Percentiles rank a stretch among this genome's conserved stretches.
These are phyloP conservation scores for Drosophila kokeensis DNA, from an alignment of 2,888 invertebrate genomes.

Conservation along the genomic window DNA sequence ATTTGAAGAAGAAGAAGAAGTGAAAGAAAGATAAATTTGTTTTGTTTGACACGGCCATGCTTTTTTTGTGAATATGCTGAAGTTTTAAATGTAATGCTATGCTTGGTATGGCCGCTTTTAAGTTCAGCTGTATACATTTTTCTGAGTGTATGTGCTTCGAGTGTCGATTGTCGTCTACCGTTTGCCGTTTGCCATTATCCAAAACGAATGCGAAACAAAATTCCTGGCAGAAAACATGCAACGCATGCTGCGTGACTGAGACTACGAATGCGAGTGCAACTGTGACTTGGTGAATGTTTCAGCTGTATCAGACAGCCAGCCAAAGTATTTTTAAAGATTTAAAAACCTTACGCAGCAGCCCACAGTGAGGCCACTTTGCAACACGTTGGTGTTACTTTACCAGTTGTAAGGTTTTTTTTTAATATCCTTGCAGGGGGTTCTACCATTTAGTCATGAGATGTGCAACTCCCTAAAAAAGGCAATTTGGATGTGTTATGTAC, in stretches of 20 bases:
- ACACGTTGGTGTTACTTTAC: conserved; percentile 55
- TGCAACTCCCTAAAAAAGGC: neutral
- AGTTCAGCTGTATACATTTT: neutral
- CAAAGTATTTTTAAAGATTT: conserved; percentile 69
- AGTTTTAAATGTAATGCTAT: neutral
- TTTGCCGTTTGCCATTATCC: conserved; percentile 69
- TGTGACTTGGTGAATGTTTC: conserved; percentile 15
- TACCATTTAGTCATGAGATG: neutral
- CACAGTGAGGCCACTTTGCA: conserved; percentile 60
- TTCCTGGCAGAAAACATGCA: conserved; percentile 76
- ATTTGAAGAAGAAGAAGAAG: too few relatives aligned
- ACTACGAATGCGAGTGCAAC: conserved; percentile 13
- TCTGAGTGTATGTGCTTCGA: conserved; percentile 2
- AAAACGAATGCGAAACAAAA: conserved; percentile 78
- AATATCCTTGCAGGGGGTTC: neutral
- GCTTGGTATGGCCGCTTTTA: neutral
- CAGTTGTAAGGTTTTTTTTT: conserved; percentile 25
- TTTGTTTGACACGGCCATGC: too few relatives aligned
- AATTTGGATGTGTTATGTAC: neutral
- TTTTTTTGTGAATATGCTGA: neutral
- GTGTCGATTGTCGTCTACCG: conserved; percentile 45
- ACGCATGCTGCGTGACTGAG: conserved; percentile 60
- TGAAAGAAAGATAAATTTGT: too few relatives aligned
- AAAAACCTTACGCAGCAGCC: conserved; percentile 46
- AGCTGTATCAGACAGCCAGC: conserved; percentile 24